Base-by-base conservation (phyloP, 2,113 vertebrate species). In the Sander vitreus region DNA sequence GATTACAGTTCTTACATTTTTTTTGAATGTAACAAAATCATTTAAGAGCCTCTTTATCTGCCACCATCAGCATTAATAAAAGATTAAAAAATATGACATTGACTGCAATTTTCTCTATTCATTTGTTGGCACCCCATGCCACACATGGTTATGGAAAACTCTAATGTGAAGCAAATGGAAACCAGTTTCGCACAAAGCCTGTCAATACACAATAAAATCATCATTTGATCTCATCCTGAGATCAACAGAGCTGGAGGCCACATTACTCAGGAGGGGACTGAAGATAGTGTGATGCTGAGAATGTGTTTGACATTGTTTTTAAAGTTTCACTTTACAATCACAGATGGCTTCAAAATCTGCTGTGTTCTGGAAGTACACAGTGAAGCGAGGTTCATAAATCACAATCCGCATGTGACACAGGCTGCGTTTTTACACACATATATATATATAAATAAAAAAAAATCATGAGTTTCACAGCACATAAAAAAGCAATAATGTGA, bases 171-270 rank as follows among this genome's bases (percentile, higher is more conserved):
- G 19, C 7, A 54, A 64, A 73, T 72, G 59, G 50, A 48, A 57
- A 63, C 3, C 1, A 72, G 50, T 45, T 27, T 6, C 45, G 16
- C 47, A 39, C n/a, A 54, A 53, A 75, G 19, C 15, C 23, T 72
- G 58, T 57, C 21, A 27, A 30, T 36, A 66, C 18, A 57, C 13
- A 25, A 48, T 18, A 47, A 16, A 47, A 47, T 64, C 5, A 39
- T 59, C 2, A 74, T 74, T 39, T 13, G 5, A 39, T 64, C 36
- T 73, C 68, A 48, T 63, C 11, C n/a, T 14, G 25, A 76, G 25
- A 64, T 69, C 13, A 55, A 15, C 57, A 64, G 14, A 75, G 65
- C n/a, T 74, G 64, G 76, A 79, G 39, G 18, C 21, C 4, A 5
- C 30, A 50, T 63, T 43, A 55, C 10, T 11, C 64, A 58, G 51